Conservation (phyloP, 2,113 vertebrate species). For the Poecilia latipinna region DNA sequence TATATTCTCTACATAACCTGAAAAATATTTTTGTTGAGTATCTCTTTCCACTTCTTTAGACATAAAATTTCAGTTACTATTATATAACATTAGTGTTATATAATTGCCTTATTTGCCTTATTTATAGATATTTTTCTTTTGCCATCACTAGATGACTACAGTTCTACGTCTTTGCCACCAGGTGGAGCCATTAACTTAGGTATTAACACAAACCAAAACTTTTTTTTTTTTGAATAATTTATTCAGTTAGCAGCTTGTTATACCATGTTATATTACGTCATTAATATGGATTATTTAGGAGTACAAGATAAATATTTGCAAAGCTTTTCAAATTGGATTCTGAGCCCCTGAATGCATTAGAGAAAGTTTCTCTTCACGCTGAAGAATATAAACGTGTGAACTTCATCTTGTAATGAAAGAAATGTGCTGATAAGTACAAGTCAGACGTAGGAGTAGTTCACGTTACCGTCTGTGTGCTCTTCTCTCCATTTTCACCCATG, state of each 20-base stretch:
- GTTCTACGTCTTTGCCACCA: background rate
- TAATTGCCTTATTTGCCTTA: no score
- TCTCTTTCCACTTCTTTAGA: no score
- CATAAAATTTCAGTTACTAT: no score
- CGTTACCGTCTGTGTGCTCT: constrained; percentile 6
- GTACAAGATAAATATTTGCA: no score
- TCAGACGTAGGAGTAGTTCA: background rate
- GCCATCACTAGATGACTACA: background rate
- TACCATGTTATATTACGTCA: background rate
- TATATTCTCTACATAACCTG: no score
- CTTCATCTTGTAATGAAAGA: background rate
- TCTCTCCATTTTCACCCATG: constrained; percentile 31
- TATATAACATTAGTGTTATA: no score
- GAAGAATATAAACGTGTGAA: no score
- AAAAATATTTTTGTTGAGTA: no score
- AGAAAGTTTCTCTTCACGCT: no score
- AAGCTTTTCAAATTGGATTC: background rate
- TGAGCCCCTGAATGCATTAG: no score
- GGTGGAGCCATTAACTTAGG: background rate
- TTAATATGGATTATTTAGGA: no score
- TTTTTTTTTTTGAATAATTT: background rate
- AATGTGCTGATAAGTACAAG: background rate
- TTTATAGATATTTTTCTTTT: no score
- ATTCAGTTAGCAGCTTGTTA: background rate
- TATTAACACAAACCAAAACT: background rate